Percentiles rank a stretch among this genome's conserved stretches.
phyloP scores from a whole-genome alignment of 1,140 invertebrate species.

The Phenacoccus solenopsis region DNA sequence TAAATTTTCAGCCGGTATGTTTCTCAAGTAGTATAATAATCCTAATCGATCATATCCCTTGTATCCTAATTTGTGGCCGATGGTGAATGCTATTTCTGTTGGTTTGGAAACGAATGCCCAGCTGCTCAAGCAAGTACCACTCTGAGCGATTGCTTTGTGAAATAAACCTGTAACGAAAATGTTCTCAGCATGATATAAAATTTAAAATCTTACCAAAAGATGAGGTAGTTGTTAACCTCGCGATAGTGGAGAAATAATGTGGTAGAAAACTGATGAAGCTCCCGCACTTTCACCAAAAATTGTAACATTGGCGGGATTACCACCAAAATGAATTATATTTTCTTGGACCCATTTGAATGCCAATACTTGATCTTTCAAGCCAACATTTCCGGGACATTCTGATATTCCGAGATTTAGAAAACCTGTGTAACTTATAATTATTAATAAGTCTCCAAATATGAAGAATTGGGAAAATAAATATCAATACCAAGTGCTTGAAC shows the following conservation, averaged over 20 bases:
- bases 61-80: neutral
- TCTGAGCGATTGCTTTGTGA: constrained; percentile 21
- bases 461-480: too few relatives aligned
- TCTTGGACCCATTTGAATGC: constrained; percentile 72
- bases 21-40: neutral
- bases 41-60: neutral
- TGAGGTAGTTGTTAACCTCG: constrained; percentile 30
- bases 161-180: constrained; percentile 22
- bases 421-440: constrained; percentile 11
- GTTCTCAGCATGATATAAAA: too few relatives aligned
- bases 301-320: constrained; percentile 67
- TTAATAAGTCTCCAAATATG: too few relatives aligned
- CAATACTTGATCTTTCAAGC: constrained; percentile 78
- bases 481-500: constrained; percentile 42
- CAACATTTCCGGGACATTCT: constrained; percentile 70
- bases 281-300: constrained; percentile 78
- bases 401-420: constrained; percentile 46
- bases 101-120: neutral
- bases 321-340: constrained; percentile 79
- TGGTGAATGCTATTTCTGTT: neutral
- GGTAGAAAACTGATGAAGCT: constrained; percentile 56
- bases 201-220: too few relatives aligned
- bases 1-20: neutral
- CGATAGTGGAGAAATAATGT: constrained; percentile 48
- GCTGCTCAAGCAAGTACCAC: neutral